A percentile compares a stretch with the other conserved stretches of the same genome.
These are phyloP conservation scores for Nomia melanderi DNA, from an alignment of 1,140 invertebrate species.

Conservation along the genomic window DNA sequence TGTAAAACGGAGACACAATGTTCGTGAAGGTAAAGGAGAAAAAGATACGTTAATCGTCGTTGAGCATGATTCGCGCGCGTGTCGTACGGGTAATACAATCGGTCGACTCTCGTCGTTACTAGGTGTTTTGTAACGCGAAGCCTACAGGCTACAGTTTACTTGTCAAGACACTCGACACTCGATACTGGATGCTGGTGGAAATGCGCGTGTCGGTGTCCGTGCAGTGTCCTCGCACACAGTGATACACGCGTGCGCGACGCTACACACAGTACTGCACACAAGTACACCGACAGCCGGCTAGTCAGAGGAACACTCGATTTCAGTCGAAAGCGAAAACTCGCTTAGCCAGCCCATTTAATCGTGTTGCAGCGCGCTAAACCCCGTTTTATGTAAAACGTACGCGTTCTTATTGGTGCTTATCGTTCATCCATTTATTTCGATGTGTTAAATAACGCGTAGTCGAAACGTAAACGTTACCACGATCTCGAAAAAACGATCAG, in stretches of 20 bases:
- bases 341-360: constrained; percentile 38
- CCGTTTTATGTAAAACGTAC: constrained; percentile 18
- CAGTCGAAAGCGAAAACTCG: constrained; percentile 71
- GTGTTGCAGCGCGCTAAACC: constrained; percentile 18
- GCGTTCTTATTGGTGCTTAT: neutral
- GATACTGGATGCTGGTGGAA: constrained; percentile 31
- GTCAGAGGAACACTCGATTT: constrained; percentile 65
- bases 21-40: constrained; percentile 4
- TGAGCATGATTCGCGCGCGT: constrained; percentile 21
- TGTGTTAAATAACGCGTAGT: neutral
- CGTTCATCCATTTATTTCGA: neutral
- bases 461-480: neutral
- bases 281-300: constrained; percentile 1
- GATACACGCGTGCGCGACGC: constrained; percentile 22
- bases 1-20: neutral
- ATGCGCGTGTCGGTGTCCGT: constrained; percentile 13
- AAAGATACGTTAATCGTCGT: constrained; percentile 6
- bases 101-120: constrained; percentile 28
- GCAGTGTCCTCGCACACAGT: constrained; percentile 4
- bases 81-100: constrained; percentile 49
- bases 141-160: constrained; percentile 25
- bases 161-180: constrained; percentile 23
- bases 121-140: constrained; percentile 48
- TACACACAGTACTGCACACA: constrained; percentile 27
- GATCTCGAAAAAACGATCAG: constrained; percentile 28